A percentile compares a stretch with the other conserved stretches of the same genome.
Evolutionary conservation across 2,797 vertebrate genomes (phyloP).

Genomic region (Syngnathus acus): DNA sequence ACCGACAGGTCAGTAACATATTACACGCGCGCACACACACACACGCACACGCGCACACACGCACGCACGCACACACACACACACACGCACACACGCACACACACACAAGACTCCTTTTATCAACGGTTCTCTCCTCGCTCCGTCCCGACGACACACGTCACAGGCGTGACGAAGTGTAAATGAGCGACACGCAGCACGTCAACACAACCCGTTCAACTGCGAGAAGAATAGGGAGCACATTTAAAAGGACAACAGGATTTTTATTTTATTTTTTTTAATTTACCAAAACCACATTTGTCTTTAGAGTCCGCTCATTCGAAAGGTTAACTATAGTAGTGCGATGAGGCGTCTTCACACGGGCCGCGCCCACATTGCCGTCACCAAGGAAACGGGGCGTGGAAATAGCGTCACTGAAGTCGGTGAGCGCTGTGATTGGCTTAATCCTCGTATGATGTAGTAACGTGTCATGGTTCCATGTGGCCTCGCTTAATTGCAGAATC

Average conservation of each 20-base stretch:
- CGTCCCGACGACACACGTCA: too few relatives aligned
- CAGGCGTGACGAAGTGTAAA: neutral
- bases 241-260: neutral
- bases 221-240: neutral
- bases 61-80: too few relatives aligned
- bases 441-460: conserved; percentile 48
- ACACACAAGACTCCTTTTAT: neutral
- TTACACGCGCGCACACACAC: too few relatives aligned
- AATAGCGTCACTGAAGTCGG: conserved; percentile 15
- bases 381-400: conserved; percentile 52
- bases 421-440: conserved; percentile 58
- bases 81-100: too few relatives aligned
- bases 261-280: neutral
- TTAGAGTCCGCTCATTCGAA: neutral
- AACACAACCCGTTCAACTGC: neutral
- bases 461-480: conserved; percentile 59
- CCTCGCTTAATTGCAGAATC: conserved; percentile 7
- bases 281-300: neutral
- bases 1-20: too few relatives aligned
- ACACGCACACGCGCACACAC: too few relatives aligned
- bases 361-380: conserved; percentile 39
- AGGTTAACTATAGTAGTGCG: conserved; percentile 43
- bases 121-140: neutral
- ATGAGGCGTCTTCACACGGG: conserved; percentile 48
- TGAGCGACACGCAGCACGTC: neutral